Evolutionary conservation across 2,797 vertebrate genomes (phyloP), one percentile per base, ranked within the genome.

Genomic region (Kryptolebias ocellatus): DNA sequence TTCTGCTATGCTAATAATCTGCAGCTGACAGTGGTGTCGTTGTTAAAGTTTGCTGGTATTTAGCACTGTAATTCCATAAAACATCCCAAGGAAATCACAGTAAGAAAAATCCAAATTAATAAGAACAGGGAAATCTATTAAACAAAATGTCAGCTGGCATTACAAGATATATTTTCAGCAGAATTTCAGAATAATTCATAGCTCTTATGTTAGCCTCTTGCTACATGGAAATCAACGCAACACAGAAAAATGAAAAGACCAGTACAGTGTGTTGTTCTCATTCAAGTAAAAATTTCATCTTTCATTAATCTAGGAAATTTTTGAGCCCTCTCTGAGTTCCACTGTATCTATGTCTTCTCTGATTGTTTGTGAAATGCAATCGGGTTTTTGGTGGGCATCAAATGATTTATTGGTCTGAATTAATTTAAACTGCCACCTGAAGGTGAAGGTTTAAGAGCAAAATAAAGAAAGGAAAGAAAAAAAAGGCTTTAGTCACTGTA

Each of bases 221-320:
- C 34, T 5, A 37, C 10, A 10, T 37, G 34, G 5, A 44, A 44
- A 44, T 11, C 9, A 44, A 15, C 3, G 28, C 51, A 52, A 5
- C 4, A 18, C 14, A 28, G 8, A 28, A 52, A 52, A 14, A 20
- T 14, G 29, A 17, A 56, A 11, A 42, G 37, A 18, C 18, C 11
- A 18, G 73, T 54, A 80, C 78, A 70, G 62, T 55, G 42, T 77
- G 72, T 1, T 53, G 47, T 53, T 20, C 45, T 70, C 12, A 14
- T 51, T 73, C 57, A 39, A 52, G 69, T 71, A 62, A 9, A 52
- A 5, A 60, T 78, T 53, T 52, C 56, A 65, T 76, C 67, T 80
- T 83, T 80, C 74, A 74, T 75, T 85, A 64, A 61, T 77, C 31
- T 34, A 1, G 5, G 5, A 34, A 34, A 34, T 6, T 34, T 34